Evolutionary conservation across 2,113 vertebrate genomes (phyloP).

Genomic region (Cranoglanis bouderius): DNA sequence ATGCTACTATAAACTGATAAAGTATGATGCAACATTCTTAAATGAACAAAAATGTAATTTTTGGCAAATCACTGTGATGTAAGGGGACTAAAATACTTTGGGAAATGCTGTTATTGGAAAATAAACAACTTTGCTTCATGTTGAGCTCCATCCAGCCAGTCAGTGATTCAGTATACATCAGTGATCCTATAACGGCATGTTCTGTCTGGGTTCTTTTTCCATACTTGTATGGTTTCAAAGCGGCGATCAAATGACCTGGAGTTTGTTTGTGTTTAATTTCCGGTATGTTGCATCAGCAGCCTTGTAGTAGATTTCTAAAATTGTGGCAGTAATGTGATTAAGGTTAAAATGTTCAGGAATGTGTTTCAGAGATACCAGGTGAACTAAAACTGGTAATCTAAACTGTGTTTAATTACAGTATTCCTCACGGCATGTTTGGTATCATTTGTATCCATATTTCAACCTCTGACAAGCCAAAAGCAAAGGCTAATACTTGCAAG

Average conservation of each 20-base stretch:
- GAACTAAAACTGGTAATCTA: no score
- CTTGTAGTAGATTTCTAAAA: no score
- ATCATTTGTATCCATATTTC: no score
- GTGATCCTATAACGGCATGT: background rate
- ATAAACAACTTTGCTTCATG: background rate
- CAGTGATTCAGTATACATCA: no score
- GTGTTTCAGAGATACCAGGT: no score
- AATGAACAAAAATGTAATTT: background rate
- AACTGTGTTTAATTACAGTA: no score
- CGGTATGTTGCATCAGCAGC: background rate
- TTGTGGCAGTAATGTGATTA: no score
- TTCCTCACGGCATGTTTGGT: no score
- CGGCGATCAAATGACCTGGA: background rate
- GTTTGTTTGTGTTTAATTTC: background rate
- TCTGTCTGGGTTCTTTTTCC: background rate
- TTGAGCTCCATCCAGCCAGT: background rate
- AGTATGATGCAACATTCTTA: background rate
- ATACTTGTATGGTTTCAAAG: background rate
- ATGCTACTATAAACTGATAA: background rate
- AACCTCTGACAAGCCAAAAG: no score
- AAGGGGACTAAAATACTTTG: background rate
- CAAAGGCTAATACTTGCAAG: no score
- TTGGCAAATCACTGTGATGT: background rate
- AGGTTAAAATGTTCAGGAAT: no score
- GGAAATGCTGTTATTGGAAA: background rate